Conservation (phyloP, 92 coral and sea anemone species). For the Diadumene lineata region DNA sequence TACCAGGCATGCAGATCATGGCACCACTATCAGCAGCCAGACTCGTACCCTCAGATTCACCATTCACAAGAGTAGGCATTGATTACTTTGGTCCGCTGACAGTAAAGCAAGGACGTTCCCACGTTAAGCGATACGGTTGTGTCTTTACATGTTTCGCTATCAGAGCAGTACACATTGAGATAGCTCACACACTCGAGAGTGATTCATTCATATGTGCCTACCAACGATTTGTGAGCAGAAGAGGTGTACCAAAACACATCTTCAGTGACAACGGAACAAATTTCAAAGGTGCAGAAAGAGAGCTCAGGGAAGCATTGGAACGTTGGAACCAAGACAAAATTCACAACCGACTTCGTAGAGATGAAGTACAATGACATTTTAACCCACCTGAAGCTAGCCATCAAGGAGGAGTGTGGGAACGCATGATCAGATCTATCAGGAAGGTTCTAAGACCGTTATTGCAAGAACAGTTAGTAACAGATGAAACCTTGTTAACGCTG, state of each 20-base stretch:
- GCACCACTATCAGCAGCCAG: neutral
- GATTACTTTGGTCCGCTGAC: conserved; percentile 44
- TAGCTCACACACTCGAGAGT: conserved; percentile 20
- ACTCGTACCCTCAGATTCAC: neutral
- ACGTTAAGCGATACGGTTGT: conserved; percentile 42
- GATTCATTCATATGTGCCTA: conserved; percentile 15
- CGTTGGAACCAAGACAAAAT: conserved; percentile 12
- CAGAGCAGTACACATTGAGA: conserved; percentile 26
- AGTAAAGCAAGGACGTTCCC: conserved; percentile 36
- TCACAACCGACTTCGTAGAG: conserved; percentile 1
- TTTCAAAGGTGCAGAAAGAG: conserved; percentile 18
- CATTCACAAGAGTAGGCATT: conserved; percentile 32
- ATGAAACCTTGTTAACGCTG: conserved; percentile 23
- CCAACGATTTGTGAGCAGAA: neutral
- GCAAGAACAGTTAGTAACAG: conserved; percentile 15
- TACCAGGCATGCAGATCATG: neutral
- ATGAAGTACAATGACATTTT: conserved; percentile 35
- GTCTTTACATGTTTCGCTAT: conserved; percentile 30
- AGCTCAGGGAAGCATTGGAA: conserved; percentile 14
- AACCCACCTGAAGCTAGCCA: conserved; percentile 34
- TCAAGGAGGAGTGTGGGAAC: conserved; percentile 49
- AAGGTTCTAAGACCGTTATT: conserved; percentile 20
- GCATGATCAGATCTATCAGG: conserved; percentile 24
- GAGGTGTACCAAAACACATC: neutral
- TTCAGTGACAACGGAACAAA: conserved; percentile 23